Conservation (phyloP, 2,113 vertebrate species). For the Vanacampus margaritifer region DNA sequence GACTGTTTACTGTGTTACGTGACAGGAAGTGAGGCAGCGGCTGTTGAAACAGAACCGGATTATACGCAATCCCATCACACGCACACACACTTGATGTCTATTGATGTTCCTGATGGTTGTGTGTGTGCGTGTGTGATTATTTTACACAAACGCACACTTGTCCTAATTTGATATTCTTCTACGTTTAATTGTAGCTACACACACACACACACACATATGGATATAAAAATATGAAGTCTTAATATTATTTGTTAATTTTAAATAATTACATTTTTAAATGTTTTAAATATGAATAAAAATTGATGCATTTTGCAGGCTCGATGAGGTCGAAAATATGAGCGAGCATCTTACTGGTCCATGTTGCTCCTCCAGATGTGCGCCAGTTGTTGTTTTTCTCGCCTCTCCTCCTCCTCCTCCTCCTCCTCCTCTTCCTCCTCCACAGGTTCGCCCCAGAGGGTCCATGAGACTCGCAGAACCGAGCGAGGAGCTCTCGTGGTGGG, state of each 20-base stretch:
- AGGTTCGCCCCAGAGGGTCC: constrained; percentile 45
- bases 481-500: constrained; percentile 82
- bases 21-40: constrained; percentile 20
- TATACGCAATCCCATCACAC: constrained; percentile 33
- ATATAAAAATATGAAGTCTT: too few species aligned
- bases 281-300: too few species aligned
- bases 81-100: neutral
- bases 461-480: constrained; percentile 52
- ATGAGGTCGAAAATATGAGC: neutral
- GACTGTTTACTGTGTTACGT: neutral
- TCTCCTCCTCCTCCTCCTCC: neutral
- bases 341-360: neutral
- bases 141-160: too few species aligned
- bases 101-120: too few species aligned
- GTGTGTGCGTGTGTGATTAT: too few species aligned
- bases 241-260: too few species aligned
- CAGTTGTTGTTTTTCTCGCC: constrained; percentile 11
- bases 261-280: too few species aligned
- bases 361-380: constrained; percentile 10
- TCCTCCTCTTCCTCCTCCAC: neutral
- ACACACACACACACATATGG: too few species aligned
- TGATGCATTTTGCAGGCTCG: neutral
- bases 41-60: constrained; percentile 23
- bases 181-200: too few species aligned
- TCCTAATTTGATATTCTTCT: too few species aligned